Conservation (phyloP, 2,888 invertebrate genomes). For the Chrysotoxum bicinctum region DNA sequence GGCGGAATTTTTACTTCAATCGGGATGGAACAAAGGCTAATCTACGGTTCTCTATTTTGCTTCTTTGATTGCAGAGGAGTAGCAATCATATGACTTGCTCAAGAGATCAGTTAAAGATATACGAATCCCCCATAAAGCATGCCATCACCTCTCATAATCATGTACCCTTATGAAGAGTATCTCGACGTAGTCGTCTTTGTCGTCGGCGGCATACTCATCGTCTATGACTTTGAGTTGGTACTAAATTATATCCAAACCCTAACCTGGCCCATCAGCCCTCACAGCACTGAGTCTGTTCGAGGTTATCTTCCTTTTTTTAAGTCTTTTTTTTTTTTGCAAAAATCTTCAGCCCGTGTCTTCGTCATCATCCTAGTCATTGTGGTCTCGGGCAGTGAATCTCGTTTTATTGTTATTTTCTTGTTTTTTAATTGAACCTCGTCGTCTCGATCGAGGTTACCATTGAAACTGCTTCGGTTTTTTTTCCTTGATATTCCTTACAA, state of each 20-base stretch:
- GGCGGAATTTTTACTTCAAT: slow-evolving; percentile 30
- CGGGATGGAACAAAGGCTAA: slow-evolving; percentile 54
- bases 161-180: not conserved
- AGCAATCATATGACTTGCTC: slow-evolving; percentile 55
- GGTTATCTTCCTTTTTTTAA: not conserved
- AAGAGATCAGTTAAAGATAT: slow-evolving; percentile 47
- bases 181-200: not conserved
- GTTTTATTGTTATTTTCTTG: slow-evolving; percentile 61
- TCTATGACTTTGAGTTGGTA: slow-evolving; percentile 32
- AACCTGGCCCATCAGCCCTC: slow-evolving; percentile 21
- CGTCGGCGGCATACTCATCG: not conserved
- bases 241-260: not conserved
- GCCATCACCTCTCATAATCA: slow-evolving; percentile 34
- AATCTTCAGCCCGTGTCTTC: not conserved
- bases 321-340: not conserved
- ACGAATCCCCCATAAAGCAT: slow-evolving; percentile 35
- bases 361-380: slow-evolving; percentile 8
- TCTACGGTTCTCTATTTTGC: slow-evolving; percentile 38
- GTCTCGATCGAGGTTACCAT: slow-evolving; percentile 71
- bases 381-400: slow-evolving; percentile 42
- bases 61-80: slow-evolving; percentile 47
- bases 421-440: slow-evolving; percentile 67
- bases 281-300: slow-evolving; percentile 40
- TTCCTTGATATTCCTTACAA: not conserved
- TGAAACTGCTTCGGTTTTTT: slow-evolving; percentile 44